Evolutionary conservation across 2,888 invertebrate genomes (phyloP), one percentile per base, ranked within the genome.

Genomic region (Magallana nippona): DNA sequence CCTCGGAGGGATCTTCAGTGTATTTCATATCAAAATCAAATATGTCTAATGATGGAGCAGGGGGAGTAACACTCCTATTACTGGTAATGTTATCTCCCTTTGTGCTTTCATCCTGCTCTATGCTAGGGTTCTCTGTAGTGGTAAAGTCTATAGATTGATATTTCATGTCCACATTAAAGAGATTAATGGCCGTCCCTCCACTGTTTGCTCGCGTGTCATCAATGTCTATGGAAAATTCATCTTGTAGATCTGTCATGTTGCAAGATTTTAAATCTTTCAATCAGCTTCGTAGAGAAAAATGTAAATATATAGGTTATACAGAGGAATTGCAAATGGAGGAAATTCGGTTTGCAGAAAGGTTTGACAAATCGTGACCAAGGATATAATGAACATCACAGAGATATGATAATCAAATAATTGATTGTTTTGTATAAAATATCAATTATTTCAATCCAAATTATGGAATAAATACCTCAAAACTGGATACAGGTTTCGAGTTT

Each of bases 161-260:
- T 22, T 80, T 80, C 80, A 80, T 80, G 57, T 80, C 80, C 55
- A 80, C 57, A 80, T 80, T 57, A 10, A 80, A 80, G 15, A 80
- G 58, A 27, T 80, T 80, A 17, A 58, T 55, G 10, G 80, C 57
- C 5, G 80, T 58, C n/a, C 57, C 56, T 19, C 10, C 58, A 32
- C 11, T 32, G 15, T 17, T 32, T 32, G 19, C 17, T 15, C 27
- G 27, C 0, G 57, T 13, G 10, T 80, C 80, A 57, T 80, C 80
- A 32, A 56, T 57, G 10, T 57, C 80, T 2, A 78, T 22, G 17
- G 78, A 78, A 57, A 80, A 80, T 57, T 80, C 80, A 17, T 80
- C 71, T 15, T 27, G 32, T 71, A 32, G 2, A 15, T 71, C 71
- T 15, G 27, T 71, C 71, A 27, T 71, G 13, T 71, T 71, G 27